Evolutionary conservation across 2,113 vertebrate genomes (phyloP).

Genomic region (Aix galericulata): DNA sequence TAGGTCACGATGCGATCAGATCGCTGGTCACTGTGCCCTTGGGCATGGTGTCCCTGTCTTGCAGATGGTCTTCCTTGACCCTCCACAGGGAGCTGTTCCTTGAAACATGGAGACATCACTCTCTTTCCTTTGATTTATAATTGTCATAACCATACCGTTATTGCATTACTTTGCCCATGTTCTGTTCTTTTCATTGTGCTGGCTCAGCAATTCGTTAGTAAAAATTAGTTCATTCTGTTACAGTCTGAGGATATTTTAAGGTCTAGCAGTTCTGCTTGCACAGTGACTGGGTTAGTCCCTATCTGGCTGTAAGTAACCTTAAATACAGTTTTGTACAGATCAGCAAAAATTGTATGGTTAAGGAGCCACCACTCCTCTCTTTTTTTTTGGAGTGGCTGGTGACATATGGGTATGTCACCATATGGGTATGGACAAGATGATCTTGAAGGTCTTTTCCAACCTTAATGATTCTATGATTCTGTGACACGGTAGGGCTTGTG

Average conservation of each 20-base stretch:
- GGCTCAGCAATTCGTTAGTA: conserved; percentile 51
- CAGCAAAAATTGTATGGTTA: background rate
- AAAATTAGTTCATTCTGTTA: conserved; percentile 45
- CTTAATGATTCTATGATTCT: no score
- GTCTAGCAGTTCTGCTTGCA: background rate
- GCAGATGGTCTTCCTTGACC: background rate
- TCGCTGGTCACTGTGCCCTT: background rate
- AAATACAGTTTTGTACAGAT: conserved; percentile 28
- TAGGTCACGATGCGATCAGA: background rate
- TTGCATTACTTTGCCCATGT: background rate
- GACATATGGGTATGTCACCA: no score
- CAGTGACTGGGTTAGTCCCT: background rate
- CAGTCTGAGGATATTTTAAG: conserved; percentile 19
- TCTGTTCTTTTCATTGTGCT: background rate
- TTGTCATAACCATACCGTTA: background rate
- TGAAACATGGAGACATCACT: background rate
- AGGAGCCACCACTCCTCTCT: background rate
- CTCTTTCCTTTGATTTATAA: conserved; percentile 42
- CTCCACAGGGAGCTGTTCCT: background rate
- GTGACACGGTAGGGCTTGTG: background rate
- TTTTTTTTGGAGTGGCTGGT: background rate
- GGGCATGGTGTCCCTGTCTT: background rate
- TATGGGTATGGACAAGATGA: no score
- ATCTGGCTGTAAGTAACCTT: conserved; percentile 5
- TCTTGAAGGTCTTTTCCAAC: no score